Percentiles rank a stretch among this genome's conserved stretches.
Conservation (phyloP, 1,140 invertebrate species). For the Planococcus citri region DNA sequence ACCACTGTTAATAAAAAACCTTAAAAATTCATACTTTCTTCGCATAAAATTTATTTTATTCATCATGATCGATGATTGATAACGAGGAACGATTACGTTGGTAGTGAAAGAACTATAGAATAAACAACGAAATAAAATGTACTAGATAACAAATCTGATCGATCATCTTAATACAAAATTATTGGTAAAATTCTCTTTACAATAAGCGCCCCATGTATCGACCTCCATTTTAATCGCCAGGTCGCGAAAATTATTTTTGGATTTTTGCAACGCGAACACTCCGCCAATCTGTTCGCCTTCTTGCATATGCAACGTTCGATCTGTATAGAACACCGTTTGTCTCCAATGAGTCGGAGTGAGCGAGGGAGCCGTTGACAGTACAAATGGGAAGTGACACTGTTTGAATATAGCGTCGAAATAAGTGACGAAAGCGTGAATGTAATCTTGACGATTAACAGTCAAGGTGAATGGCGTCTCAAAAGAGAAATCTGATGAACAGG, state of each 20-base stretch:
- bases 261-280: not conserved
- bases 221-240: not conserved
- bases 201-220: not conserved
- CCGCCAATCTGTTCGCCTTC: slow-evolving; percentile 32
- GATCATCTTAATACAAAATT: not conserved
- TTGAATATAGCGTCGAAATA: slow-evolving; percentile 86
- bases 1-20: too few relatives aligned
- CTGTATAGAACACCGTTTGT: slow-evolving; percentile 53
- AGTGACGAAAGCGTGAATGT: slow-evolving; percentile 76
- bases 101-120: too few relatives aligned
- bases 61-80: too few relatives aligned
- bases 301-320: slow-evolving; percentile 32
- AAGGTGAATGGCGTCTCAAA: slow-evolving; percentile 69
- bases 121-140: not conserved
- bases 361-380: slow-evolving; percentile 38
- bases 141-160: not conserved
- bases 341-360: slow-evolving; percentile 54
- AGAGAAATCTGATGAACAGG: slow-evolving; percentile 63
- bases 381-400: slow-evolving; percentile 27
- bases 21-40: too few relatives aligned
- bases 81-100: too few relatives aligned
- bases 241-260: slow-evolving; percentile 4
- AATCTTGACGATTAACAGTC: slow-evolving; percentile 51
- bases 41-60: too few relatives aligned
- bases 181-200: not conserved